These are phyloP conservation scores for Caenorhabditis tropicalis DNA, from an alignment of 1,140 invertebrate species.

Conservation along the genomic window DNA sequence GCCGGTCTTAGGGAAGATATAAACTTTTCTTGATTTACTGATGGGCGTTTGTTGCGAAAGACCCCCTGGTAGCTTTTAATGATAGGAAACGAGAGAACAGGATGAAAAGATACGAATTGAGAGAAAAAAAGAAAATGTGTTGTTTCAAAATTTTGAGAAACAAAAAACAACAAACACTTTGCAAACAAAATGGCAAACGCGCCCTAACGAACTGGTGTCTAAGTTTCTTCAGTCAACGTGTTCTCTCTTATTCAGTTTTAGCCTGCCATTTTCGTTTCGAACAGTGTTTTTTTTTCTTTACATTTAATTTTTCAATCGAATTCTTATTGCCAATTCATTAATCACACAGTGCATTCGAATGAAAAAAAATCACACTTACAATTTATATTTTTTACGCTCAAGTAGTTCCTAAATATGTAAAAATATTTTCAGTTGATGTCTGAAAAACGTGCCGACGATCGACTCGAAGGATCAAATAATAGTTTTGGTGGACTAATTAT, in stretches of 20 bases:
- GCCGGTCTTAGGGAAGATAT: background rate
- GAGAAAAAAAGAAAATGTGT: background rate
- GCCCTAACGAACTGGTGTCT: background rate
- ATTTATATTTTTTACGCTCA: too few species aligned
- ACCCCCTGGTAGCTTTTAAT: background rate
- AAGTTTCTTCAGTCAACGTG: background rate
- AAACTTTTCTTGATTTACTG: background rate
- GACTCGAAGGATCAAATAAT: conserved; percentile 4
- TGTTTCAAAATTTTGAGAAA: background rate
- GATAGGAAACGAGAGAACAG: background rate
- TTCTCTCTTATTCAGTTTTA: background rate
- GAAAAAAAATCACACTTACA: too few species aligned
- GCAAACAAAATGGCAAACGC: background rate
- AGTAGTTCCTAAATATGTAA: background rate
- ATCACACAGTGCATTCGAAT: too few species aligned
- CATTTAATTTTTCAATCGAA: too few species aligned
- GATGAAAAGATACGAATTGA: background rate
- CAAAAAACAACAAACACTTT: background rate
- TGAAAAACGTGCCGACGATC: conserved; percentile 4
- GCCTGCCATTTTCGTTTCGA: background rate
- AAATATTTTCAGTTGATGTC: background rate
- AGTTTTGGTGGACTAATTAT: background rate
- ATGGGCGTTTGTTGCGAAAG: background rate
- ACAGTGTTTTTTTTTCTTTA: background rate
- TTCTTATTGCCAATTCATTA: too few species aligned